Evolutionary conservation across 2,888 invertebrate genomes (phyloP), one percentile per base, ranked within the genome.

Genomic region (Chrysolina oricalcia): DNA sequence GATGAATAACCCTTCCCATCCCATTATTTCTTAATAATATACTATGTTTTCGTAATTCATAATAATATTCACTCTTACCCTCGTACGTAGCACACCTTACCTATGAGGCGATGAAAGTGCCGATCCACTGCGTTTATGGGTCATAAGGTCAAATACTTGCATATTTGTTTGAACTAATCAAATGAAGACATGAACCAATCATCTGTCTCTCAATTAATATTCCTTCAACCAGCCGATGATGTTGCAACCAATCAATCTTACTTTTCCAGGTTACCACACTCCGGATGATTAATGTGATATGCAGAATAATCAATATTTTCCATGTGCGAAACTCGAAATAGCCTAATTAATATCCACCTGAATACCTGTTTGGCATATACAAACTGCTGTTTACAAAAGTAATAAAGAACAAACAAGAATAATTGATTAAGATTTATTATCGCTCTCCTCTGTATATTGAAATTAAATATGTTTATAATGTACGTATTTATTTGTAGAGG

Each of bases 381-480:
- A n/a, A 59, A 59, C 27, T n/a, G 27, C 23, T 27, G 59, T 27
- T 59, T 59, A 27, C 59, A 59, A 27, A 27, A 59, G 59, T 59
- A 15, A 59, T 59, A 59, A 15, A 27, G n/a, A 59, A 59, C 59
- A 59, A 59, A 59, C 59, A 59, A 27, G n/a, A 59, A 59, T 27
- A 23, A 59, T 59, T 56, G 56, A 56, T 59, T 27, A 9, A 59
- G 35, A 53, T 35, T 59, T 27, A 27, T 59, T 27, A 59, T 27
- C 15, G n/a, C 59, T 10, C 23, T 27, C n/a, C n/a, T 9, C 27
- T 17, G 6, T 19, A 17, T 50, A 17, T 50, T 5, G n/a, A 17
- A 50, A 3, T 50, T n/a, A 19, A 50, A 19, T 50, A 17, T 50
- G 50, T 50, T 50, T 43, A 15, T 15, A 43, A 43, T 15, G 13